Conservation (phyloP, 2,888 invertebrate species). For the Steromphala cineraria region DNA sequence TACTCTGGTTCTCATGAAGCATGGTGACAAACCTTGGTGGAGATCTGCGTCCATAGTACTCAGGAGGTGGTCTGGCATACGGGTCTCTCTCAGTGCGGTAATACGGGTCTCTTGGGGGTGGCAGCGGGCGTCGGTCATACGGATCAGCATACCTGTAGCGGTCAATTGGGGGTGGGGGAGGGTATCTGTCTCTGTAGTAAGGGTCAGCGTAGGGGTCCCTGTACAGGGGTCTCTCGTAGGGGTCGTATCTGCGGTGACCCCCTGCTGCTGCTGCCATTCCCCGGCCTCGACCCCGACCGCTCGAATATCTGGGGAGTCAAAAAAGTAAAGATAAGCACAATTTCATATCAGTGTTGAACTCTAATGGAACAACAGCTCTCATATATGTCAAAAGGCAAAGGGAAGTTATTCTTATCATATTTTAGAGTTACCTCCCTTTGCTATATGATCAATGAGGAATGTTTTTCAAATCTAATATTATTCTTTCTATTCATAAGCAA, state of each 20-base stretch:
- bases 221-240: conserved; percentile 29
- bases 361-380: no score
- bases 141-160: conserved; percentile 63
- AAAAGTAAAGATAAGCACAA: no score
- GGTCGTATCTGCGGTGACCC: neutral
- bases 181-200: conserved; percentile 62
- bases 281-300: no score
- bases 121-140: conserved; percentile 59
- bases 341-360: no score
- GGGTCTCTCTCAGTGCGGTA: conserved; percentile 46
- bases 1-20: no score
- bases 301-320: no score
- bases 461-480: no score
- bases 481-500: no score
- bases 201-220: conserved; percentile 52
- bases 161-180: conserved; percentile 50
- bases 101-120: conserved; percentile 28
- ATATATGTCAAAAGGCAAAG: no score
- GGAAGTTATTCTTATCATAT: no score
- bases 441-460: no score
- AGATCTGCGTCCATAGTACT: conserved; percentile 51
- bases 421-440: no score
- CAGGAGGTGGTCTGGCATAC: conserved; percentile 61
- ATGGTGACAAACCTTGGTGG: conserved; percentile 18
- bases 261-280: neutral